Conservation (phyloP, 2,113 vertebrate species). For the Ploceus nigricollis region DNA sequence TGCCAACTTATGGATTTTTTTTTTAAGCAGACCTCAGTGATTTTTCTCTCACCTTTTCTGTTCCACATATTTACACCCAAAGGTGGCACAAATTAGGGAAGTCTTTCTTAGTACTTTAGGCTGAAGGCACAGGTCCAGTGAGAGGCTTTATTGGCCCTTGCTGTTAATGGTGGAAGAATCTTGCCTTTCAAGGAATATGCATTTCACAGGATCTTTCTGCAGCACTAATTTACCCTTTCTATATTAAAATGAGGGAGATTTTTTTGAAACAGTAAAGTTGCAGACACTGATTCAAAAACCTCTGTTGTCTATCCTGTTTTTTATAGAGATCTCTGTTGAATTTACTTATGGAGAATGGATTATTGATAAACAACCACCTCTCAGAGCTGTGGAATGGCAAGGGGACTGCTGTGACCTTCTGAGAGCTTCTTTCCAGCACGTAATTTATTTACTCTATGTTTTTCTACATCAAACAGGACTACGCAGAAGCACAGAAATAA, state of each 20-base stretch:
- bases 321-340: not conserved
- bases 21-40: not conserved
- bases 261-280: not conserved
- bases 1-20: not conserved
- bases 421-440: not conserved
- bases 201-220: not conserved
- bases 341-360: not conserved
- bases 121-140: not conserved
- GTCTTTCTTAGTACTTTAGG: not conserved
- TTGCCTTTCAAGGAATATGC: not conserved
- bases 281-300: not conserved
- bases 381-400: not conserved
- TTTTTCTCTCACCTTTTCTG: not conserved
- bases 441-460: not conserved
- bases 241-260: not conserved
- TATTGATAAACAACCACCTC: not conserved
- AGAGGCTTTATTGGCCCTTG: not conserved
- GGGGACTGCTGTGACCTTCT: not conserved
- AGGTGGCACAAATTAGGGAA: not conserved
- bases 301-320: not conserved
- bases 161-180: not conserved
- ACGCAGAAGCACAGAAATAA: not conserved
- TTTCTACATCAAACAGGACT: not conserved
- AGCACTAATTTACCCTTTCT: not conserved
- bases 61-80: not conserved